Evolutionary conservation across 2,113 vertebrate species (phyloP).

Genomic region (Anthoscopus minutus): DNA sequence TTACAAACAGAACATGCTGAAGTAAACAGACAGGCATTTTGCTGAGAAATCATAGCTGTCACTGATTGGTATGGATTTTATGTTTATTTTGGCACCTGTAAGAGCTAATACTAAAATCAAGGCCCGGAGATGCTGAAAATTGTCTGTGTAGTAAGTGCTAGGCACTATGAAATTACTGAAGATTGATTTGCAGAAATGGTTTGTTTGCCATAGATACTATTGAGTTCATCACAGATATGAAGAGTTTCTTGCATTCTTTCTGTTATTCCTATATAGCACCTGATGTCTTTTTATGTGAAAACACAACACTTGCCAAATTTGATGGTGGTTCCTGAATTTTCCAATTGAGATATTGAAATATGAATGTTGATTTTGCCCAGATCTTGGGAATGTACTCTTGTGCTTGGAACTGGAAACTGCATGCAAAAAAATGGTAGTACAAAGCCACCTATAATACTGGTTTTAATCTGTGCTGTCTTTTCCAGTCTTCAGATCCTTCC

Average conservation of each 20-base stretch:
- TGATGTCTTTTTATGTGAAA: neutral
- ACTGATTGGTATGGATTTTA: neutral
- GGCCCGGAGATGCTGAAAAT: neutral
- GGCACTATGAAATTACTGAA: neutral
- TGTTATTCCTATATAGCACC: neutral
- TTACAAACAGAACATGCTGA: neutral
- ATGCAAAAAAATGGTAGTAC: neutral
- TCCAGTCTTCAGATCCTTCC: neutral
- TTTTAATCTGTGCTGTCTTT: neutral
- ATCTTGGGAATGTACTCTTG: neutral
- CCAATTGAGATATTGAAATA: neutral
- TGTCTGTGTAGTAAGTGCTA: neutral
- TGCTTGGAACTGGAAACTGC: neutral
- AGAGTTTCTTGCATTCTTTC: neutral
- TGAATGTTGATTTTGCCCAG: neutral
- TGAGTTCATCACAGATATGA: neutral
- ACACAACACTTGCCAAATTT: neutral
- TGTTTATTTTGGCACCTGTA: neutral
- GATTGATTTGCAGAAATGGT: neutral
- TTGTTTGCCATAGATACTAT: neutral
- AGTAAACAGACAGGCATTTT: neutral
- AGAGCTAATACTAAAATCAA: neutral
- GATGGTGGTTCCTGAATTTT: neutral
- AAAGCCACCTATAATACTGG: neutral
- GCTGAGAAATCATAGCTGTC: neutral